Conservation (phyloP, 1,140 invertebrate genomes). For the Procambarus clarkii region DNA sequence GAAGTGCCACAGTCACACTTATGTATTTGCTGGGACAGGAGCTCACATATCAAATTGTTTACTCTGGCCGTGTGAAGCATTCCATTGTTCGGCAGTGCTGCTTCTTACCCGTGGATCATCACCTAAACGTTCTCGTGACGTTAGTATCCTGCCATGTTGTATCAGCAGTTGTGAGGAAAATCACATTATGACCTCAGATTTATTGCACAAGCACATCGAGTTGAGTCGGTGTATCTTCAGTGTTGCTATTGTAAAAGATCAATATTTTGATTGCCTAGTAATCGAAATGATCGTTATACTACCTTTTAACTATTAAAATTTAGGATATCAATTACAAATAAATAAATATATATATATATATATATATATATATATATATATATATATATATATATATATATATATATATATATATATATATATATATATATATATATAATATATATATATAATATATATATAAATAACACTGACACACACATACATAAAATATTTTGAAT, state of each 20-base stretch:
- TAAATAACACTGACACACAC: no score
- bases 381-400: conserved; percentile 35
- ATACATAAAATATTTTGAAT: no score
- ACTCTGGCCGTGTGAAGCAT: conserved; percentile 64
- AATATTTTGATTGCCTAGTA: conserved; percentile 57
- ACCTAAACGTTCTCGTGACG: conserved; percentile 47
- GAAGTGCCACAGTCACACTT: conserved; percentile 47
- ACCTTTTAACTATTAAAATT: conserved; percentile 61
- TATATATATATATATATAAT: no score
- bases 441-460: no score
- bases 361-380: not conserved
- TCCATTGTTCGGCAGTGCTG: conserved; percentile 54
- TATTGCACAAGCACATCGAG: conserved; percentile 63
- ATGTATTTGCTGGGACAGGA: conserved; percentile 58
- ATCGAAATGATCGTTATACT: conserved; percentile 60
- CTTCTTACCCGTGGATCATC: conserved; percentile 57
- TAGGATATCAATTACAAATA: conserved; percentile 52
- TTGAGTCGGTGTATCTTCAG: conserved; percentile 56
- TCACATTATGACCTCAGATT: conserved; percentile 46
- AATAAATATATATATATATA: conserved; percentile 31
- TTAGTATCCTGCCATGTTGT: conserved; percentile 65
- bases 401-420: conserved; percentile 48
- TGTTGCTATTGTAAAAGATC: conserved; percentile 59
- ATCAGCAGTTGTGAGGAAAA: conserved; percentile 54
- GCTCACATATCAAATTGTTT: conserved; percentile 64